A percentile compares a stretch with the other conserved stretches of the same genome.
These are phyloP conservation scores for Theristicus caerulescens DNA, from an alignment of 2,113 vertebrate genomes.

Conservation along the genomic window DNA sequence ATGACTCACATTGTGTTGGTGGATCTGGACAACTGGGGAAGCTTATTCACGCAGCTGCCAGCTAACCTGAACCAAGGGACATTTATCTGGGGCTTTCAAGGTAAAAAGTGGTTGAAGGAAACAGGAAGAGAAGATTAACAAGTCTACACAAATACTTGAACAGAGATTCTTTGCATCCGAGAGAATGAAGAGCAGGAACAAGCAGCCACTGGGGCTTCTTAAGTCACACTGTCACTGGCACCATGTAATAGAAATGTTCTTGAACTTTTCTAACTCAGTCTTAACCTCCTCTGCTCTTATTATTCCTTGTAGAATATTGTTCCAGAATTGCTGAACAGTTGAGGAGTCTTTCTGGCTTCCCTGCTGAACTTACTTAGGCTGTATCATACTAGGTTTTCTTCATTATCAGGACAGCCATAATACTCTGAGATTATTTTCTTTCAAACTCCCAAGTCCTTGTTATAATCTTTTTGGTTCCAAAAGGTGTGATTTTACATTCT, in stretches of 20 bases:
- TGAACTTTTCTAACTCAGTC: neutral
- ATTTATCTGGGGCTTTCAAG: conserved; percentile 86
- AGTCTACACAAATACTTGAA: neutral
- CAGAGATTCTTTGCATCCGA: neutral
- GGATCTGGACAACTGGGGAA: conserved; percentile 85
- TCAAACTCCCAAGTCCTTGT: neutral
- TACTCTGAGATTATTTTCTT: neutral
- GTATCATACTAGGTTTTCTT: neutral
- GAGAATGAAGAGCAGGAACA: neutral
- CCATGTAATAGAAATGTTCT: neutral
- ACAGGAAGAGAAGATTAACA: neutral
- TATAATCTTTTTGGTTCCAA: neutral
- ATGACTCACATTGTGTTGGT: conserved; percentile 85
- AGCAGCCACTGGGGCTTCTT: neutral
- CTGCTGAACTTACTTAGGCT: neutral
- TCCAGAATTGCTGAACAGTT: neutral
- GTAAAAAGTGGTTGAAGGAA: conserved; percentile 61
- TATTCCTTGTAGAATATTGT: neutral
- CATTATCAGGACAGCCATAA: neutral
- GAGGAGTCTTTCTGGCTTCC: neutral
- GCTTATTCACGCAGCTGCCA: conserved; percentile 78
- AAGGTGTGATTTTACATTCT: neutral
- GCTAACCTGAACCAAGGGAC: conserved; percentile 82
- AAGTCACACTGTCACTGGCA: neutral
- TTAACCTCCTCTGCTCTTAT: neutral